Percentiles rank a stretch among this genome's conserved stretches.
phyloP scores from a whole-genome alignment of 2,797 vertebrate genomes.

The Lepus oiostolus region DNA sequence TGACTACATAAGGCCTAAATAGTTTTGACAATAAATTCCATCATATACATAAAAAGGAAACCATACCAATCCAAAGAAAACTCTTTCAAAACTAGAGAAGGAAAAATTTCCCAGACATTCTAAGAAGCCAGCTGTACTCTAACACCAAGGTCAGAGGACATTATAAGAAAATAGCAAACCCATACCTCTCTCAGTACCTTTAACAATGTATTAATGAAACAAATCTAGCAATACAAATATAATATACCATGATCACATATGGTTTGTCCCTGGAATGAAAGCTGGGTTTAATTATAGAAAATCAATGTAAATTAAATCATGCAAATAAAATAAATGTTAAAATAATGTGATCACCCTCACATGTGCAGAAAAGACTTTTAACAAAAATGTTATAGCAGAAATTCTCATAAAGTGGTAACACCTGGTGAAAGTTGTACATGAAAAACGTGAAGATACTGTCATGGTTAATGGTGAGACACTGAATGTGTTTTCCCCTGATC shows the following conservation, averaged over 20 bases:
- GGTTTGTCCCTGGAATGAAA: neutral
- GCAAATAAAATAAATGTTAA: neutral
- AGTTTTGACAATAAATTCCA: neutral
- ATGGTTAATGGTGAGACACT: neutral
- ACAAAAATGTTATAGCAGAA: neutral
- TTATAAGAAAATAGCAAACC: neutral
- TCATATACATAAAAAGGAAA: neutral
- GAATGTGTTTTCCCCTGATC: neutral
- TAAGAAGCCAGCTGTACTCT: neutral
- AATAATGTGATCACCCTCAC: neutral
- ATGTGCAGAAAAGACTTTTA: neutral
- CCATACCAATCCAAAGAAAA: neutral
- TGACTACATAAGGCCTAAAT: neutral
- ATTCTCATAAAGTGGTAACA: neutral
- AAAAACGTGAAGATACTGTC: neutral
- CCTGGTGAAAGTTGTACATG: neutral
- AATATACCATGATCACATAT: neutral
- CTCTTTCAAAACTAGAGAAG: neutral
- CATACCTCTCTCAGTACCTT: neutral
- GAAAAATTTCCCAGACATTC: neutral
- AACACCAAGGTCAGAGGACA: neutral
- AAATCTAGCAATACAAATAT: neutral
- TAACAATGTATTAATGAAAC: neutral
- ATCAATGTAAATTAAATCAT: neutral
- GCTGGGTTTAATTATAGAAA: neutral